Evolutionary conservation across 64 coral and sea anemone genomes (phyloP), one percentile per base, ranked within the genome.

Genomic region (Catalaphyllia jardinei): DNA sequence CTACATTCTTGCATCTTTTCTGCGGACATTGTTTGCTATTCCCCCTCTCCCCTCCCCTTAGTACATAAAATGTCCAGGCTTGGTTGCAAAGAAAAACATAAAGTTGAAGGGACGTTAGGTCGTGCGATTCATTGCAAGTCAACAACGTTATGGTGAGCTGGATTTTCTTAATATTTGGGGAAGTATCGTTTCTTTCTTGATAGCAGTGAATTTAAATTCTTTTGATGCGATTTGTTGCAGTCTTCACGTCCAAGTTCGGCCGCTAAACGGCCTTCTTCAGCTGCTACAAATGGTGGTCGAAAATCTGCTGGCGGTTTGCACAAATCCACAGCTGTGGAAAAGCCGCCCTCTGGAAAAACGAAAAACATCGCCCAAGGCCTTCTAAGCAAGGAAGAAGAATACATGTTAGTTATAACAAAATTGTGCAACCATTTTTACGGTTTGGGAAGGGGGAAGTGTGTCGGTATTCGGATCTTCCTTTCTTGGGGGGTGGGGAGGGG

Each of bases 351-450:
- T 11, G 93, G 94, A 80, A 99, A 91, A 52, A 84, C 86, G 29
- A 88, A 86, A 77, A 93, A 99, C 77, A 92, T 97, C 3, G 86
- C 95, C 1, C 95, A 97, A 69, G 90, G 90, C 33, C 79, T 99
- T 72, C 57, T 95, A 60, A 93, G 75, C 74, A 99, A 99, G 93
- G 97, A 99, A 74, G 94, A 99, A 19, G 97, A 99, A 75, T 99
- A 99, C 67, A 90, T 99, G 97, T 99, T 39, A 82, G 97, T 88
- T 67, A 62, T 9, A 57, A 16, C 54, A 57, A 46, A 46, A 46
- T 46, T 8, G 42, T 46, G 7, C 42, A 46, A 46, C 42, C 42
- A 46, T 46, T 46, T 46, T 46, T 46, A 46, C 3, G 42, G 42
- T 5, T 46, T 46, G 42, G 42, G 42, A 46, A 46, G 42, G 42